Evolutionary conservation across 2,888 invertebrate species (phyloP).

Genomic region (Chromoteleia sp.): DNA sequence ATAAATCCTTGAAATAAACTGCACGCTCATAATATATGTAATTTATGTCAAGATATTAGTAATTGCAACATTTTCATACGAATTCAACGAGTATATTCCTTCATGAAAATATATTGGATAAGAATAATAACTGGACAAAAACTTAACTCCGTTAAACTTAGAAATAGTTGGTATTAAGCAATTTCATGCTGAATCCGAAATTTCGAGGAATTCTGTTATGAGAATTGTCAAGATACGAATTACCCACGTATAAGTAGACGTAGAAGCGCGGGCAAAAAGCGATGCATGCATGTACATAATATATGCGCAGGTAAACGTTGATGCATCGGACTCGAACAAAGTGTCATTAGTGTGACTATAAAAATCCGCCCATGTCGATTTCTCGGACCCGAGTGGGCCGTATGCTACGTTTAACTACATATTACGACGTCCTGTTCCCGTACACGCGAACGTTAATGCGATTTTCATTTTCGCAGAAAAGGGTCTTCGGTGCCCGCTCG

Average conservation of each 20-base stretch:
- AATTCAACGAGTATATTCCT: too few species aligned
- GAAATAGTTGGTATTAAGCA: constrained; percentile 8
- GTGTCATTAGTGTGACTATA: constrained; percentile 70
- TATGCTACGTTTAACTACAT: constrained; percentile 66
- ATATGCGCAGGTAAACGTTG: constrained; percentile 55
- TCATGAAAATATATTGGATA: too few species aligned
- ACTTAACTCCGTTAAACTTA: too few species aligned
- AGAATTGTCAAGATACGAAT: constrained; percentile 33
- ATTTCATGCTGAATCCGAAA: constrained; percentile 20
- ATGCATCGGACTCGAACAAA: constrained; percentile 65
- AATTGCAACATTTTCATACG: too few species aligned
- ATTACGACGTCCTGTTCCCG: constrained; percentile 67
- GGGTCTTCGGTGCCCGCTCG: constrained; percentile 23
- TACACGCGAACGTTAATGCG: constrained; percentile 62
- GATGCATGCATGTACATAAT: constrained; percentile 55
- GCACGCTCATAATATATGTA: too few species aligned
- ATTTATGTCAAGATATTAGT: too few species aligned
- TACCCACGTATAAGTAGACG: constrained; percentile 34
- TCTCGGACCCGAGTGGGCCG: constrained; percentile 61
- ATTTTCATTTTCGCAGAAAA: constrained; percentile 67
- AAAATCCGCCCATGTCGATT: constrained; percentile 68
- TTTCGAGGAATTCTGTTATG: constrained; percentile 41
- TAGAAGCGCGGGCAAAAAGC: constrained; percentile 49
- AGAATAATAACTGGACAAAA: too few species aligned
- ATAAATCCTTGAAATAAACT: too few species aligned